These are phyloP conservation scores for Merluccius polli DNA, from an alignment of 2,797 vertebrate genomes.

Conservation along the genomic window DNA sequence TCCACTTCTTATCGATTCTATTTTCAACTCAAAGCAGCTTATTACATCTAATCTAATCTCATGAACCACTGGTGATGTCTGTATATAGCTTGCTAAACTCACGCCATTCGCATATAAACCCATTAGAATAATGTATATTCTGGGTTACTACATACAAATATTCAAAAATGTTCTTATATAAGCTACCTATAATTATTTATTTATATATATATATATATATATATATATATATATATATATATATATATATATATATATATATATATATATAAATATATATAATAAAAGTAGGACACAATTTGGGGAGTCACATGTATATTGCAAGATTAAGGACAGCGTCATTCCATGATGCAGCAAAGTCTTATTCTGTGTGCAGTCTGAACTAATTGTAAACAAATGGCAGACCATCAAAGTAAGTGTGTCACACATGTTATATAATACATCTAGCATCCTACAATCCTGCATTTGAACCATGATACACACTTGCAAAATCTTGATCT, in stretches of 20 bases:
- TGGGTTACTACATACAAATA: background rate
- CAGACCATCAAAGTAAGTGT: background rate
- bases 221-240: too few species aligned
- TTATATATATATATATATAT: too few species aligned
- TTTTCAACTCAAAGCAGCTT: constrained; percentile 87
- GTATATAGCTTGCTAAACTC: constrained; percentile 17
- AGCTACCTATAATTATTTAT: background rate
- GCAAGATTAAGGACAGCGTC: constrained; percentile 2
- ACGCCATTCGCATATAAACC: background rate
- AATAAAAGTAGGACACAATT: background rate
- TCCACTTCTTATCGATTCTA: constrained; percentile 82
- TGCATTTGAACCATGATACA: background rate
- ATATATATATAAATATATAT: too few species aligned
- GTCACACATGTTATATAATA: background rate
- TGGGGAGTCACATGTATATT: background rate
- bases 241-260: too few species aligned
- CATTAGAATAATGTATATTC: background rate
- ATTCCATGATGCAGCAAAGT: background rate
- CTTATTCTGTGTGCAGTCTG: background rate
- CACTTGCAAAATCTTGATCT: background rate
- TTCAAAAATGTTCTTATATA: background rate
- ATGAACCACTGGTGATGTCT: constrained; percentile 63
- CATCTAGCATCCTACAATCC: background rate
- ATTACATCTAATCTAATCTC: constrained; percentile 82
- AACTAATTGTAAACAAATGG: background rate